Percentiles rank a stretch among this genome's conserved stretches.
Evolutionary conservation across 2,113 vertebrate genomes (phyloP).

Genomic region (Anguilla rostrata): DNA sequence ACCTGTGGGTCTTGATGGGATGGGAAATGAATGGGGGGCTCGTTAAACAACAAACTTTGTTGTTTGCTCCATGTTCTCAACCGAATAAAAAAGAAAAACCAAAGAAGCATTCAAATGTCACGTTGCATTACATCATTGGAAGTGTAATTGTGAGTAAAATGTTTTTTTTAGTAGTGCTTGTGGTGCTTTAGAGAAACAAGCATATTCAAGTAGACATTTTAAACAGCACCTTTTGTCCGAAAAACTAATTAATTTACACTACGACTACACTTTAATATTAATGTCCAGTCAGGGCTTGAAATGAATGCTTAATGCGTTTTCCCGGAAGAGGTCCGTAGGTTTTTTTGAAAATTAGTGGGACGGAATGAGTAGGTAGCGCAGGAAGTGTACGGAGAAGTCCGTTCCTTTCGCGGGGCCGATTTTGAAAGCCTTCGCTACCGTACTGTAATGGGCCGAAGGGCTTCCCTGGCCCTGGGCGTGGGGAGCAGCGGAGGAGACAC

Average conservation of each 20-base stretch:
- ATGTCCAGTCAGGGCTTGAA: neutral
- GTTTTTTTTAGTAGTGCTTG: neutral
- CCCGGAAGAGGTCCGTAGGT: neutral
- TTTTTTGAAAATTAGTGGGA: neutral
- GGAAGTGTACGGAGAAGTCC: neutral
- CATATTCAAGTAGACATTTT: too few relatives aligned
- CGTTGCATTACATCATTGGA: neutral
- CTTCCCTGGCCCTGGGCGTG: neutral
- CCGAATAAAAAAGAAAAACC: neutral
- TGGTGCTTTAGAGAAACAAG: neutral
- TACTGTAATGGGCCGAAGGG: neutral
- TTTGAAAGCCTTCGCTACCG: neutral
- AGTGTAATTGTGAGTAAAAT: neutral
- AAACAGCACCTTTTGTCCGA: neutral
- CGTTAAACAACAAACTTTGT: neutral
- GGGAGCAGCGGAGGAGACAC: neutral
- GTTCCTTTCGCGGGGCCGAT: too few relatives aligned
- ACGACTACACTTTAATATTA: neutral
- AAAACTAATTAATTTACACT: too few relatives aligned
- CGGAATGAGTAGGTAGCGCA: neutral
- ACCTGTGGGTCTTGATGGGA: slow-evolving; percentile 17
- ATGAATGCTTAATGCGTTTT: neutral
- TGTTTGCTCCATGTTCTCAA: neutral
- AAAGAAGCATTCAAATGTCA: slow-evolving; percentile 25
- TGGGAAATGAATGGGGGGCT: neutral